These are phyloP conservation scores for Dolichoris vasculosae DNA, from an alignment of 1,140 invertebrate genomes.

Conservation along the genomic window DNA sequence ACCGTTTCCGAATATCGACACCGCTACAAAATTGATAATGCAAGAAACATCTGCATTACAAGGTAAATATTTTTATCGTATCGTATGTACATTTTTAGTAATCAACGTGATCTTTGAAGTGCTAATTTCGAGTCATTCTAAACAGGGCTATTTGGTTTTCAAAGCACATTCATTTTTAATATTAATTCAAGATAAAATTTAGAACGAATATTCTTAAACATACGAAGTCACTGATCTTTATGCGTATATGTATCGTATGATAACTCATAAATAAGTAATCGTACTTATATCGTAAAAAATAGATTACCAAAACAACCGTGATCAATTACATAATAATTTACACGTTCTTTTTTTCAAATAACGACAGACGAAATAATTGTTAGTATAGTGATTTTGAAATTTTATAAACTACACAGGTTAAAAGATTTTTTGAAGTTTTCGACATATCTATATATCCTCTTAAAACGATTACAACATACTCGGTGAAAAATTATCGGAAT, in stretches of 20 bases:
- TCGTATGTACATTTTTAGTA: slow-evolving; percentile 54
- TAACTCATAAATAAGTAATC: neutral
- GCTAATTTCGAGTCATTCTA: slow-evolving; percentile 54
- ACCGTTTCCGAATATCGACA: neutral
- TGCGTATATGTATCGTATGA: neutral
- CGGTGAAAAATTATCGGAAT: slow-evolving; percentile 38
- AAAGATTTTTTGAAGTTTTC: neutral
- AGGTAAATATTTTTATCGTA: slow-evolving; percentile 36
- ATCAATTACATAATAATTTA: slow-evolving; percentile 31
- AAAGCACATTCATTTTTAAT: slow-evolving; percentile 18
- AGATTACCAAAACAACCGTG: neutral
- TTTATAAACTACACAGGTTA: neutral
- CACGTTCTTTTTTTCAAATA: slow-evolving; percentile 7
- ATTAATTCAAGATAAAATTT: slow-evolving; percentile 4
- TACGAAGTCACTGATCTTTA: neutral
- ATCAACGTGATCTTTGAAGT: slow-evolving; percentile 57
- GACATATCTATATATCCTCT: slow-evolving; percentile 2
- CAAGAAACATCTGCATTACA: slow-evolving; percentile 40
- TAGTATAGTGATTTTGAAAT: neutral
- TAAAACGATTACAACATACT: slow-evolving; percentile 39
- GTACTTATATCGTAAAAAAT: slow-evolving; percentile 5
- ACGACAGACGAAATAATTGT: neutral
- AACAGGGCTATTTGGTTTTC: slow-evolving; percentile 48
- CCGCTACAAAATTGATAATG: slow-evolving; percentile 14
- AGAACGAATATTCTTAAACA: neutral